Conservation (phyloP, 37 sponge, comb jelly and placozoan genomes). For the Diacarnus erythraeanus region DNA sequence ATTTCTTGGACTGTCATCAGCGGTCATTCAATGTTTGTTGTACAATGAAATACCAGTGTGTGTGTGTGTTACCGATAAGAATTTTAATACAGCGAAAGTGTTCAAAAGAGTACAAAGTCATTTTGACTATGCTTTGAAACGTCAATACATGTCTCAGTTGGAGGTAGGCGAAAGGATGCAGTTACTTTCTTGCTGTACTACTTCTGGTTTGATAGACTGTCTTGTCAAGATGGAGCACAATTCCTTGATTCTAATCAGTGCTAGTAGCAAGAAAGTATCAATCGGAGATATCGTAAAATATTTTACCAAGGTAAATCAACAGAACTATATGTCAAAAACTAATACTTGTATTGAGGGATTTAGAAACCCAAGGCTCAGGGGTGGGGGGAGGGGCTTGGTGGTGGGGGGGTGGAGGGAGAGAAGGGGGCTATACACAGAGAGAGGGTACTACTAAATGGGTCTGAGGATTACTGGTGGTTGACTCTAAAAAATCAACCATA, state of each 20-base stretch:
- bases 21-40: conserved; percentile 37
- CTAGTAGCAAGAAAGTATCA: background rate
- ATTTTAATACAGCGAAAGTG: background rate
- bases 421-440: too few relatives aligned
- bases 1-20: background rate
- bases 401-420: too few relatives aligned
- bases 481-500: too few relatives aligned
- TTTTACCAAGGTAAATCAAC: conserved; percentile 11
- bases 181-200: background rate
- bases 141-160: conserved; percentile 22
- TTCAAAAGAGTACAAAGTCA: background rate
- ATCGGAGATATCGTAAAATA: background rate
- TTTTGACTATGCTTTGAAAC: conserved; percentile 38
- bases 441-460: too few relatives aligned
- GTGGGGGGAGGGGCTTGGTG: too few relatives aligned
- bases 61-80: background rate
- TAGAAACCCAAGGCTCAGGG: too few relatives aligned
- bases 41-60: conserved; percentile 23
- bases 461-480: too few relatives aligned
- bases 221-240: background rate
- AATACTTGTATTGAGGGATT: too few relatives aligned
- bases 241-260: background rate
- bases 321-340: too few relatives aligned
- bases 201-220: background rate
- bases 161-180: conserved; percentile 27